Conservation (phyloP, 37 sponge, comb jelly and placozoan genomes). For the Crambe crambe region DNA sequence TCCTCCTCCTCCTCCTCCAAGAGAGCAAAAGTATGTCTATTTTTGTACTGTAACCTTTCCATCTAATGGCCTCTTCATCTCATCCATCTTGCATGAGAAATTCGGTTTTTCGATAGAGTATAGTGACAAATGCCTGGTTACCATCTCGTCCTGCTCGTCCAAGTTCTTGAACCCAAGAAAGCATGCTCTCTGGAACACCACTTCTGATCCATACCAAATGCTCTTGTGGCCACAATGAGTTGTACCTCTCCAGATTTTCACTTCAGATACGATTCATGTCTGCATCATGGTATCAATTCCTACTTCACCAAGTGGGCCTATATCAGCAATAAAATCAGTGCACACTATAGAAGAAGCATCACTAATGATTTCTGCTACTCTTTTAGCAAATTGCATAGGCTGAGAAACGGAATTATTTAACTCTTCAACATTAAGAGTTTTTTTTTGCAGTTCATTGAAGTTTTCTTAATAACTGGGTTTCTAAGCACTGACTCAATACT, state of each 20-base stretch:
- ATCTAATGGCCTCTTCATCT: too few relatives aligned
- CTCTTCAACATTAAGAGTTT: too few relatives aligned
- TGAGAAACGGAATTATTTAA: too few relatives aligned
- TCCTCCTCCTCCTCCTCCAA: too few relatives aligned
- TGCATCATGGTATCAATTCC: constrained; percentile 11
- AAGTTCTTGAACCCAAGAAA: constrained; percentile 15
- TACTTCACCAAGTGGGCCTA: constrained; percentile 13
- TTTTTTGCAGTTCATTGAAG: too few relatives aligned
- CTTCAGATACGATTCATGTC: constrained; percentile 13
- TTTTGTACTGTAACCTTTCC: too few relatives aligned
- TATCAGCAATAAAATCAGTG: constrained; percentile 17
- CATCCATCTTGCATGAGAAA: too few relatives aligned
- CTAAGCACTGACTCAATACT: too few relatives aligned
- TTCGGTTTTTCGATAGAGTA: not conserved
- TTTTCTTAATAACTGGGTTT: too few relatives aligned
- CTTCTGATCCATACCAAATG: constrained; percentile 33
- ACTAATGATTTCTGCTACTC: not conserved
- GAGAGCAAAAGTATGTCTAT: too few relatives aligned
- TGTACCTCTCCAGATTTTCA: constrained; percentile 38
- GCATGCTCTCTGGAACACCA: constrained; percentile 7
- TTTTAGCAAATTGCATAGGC: not conserved
- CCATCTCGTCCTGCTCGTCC: constrained; percentile 27
- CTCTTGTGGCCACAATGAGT: constrained; percentile 34
- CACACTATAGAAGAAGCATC: constrained; percentile 4
- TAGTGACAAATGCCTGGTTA: not conserved